phyloP scores from a whole-genome alignment of 2,113 vertebrate genomes.

The Ageneiosus marmoratus region DNA sequence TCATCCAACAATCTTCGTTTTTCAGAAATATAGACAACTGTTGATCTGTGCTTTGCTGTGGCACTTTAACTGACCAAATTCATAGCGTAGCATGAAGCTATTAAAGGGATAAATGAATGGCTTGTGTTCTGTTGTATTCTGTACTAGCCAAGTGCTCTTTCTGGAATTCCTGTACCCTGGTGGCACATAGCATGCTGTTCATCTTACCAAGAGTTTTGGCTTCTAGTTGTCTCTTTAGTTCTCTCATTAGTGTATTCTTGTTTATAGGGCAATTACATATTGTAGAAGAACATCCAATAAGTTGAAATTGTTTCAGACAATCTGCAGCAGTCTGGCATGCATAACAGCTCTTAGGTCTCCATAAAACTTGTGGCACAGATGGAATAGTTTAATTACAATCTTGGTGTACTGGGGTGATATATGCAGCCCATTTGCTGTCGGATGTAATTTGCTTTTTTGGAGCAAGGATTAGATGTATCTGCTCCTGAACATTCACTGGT shows the following conservation, averaged over 20 bases:
- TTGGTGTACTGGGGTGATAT: constrained; percentile 5
- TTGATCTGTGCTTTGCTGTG: background rate
- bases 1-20: background rate
- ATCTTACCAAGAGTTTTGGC: background rate
- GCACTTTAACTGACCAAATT: background rate
- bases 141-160: background rate
- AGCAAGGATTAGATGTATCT: background rate
- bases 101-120: background rate
- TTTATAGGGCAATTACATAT: background rate
- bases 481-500: background rate
- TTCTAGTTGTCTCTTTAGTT: background rate
- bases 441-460: constrained; percentile 1
- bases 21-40: background rate
- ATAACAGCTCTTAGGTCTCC: background rate
- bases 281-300: constrained; percentile 3
- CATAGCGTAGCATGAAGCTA: background rate
- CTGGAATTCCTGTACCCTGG: background rate
- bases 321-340: background rate
- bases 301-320: background rate
- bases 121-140: background rate
- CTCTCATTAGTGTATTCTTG: background rate
- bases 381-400: constrained; percentile 17
- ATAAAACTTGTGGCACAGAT: constrained; percentile 19
- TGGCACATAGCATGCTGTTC: background rate
- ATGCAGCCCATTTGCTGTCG: background rate